Conservation (phyloP, 2,113 vertebrate species). For the Thymallus thymallus region DNA sequence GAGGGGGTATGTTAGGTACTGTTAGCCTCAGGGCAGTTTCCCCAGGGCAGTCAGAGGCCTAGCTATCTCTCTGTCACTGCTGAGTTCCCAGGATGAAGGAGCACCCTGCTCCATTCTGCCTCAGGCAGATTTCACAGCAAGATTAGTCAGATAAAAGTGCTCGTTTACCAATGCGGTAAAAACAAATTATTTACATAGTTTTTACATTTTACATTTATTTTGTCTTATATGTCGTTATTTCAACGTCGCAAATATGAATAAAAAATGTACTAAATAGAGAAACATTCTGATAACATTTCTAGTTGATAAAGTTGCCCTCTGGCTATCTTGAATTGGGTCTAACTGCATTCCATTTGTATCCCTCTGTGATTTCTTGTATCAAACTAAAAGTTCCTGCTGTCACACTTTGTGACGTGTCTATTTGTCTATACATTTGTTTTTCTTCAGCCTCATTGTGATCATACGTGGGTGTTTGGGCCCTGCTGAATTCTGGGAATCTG, state of each 20-base stretch:
- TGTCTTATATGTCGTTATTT: too few species aligned
- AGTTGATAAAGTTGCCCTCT: background rate
- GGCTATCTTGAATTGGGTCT: background rate
- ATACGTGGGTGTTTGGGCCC: constrained; percentile 63
- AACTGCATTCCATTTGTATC: constrained; percentile 1
- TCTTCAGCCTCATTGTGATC: constrained; percentile 54
- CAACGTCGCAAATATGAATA: too few species aligned
- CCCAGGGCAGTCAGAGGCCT: background rate
- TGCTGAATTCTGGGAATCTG: constrained; percentile 74
- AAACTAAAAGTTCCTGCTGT: background rate
- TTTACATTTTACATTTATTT: too few species aligned
- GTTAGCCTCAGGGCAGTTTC: background rate
- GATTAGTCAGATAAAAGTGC: background rate
- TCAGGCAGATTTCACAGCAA: constrained; percentile 1
- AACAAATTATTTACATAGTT: too few species aligned
- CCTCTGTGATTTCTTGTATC: background rate
- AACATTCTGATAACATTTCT: too few species aligned
- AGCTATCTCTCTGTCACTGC: background rate
- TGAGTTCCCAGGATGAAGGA: constrained; percentile 11
- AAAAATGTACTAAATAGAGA: too few species aligned
- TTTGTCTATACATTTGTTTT: constrained; percentile 43
- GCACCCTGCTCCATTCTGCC: constrained; percentile 15
- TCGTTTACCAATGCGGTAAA: background rate
- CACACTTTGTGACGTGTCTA: constrained; percentile 20
- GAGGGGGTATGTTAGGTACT: background rate